Conservation (phyloP, 1,140 invertebrate genomes). For the Aphis craccivora region DNA sequence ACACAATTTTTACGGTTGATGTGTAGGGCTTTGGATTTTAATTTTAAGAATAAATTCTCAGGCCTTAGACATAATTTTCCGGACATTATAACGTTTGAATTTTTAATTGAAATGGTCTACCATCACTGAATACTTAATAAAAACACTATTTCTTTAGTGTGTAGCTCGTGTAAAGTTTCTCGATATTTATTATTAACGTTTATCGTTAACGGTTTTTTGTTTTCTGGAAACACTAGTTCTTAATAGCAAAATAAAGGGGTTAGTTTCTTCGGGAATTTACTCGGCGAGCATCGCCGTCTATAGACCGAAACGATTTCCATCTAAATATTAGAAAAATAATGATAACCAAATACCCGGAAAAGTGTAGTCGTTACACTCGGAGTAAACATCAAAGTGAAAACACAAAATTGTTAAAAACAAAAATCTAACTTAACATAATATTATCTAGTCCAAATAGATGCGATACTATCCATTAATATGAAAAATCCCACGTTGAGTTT, state of each 20-base stretch:
- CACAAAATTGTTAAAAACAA: not conserved
- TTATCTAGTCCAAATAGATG: not conserved
- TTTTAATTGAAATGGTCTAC: slow-evolving; percentile 8
- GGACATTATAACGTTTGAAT: slow-evolving; percentile 13
- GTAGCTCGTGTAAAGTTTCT: not conserved
- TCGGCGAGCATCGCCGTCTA: not conserved
- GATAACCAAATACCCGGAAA: not conserved
- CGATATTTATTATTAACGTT: slow-evolving; percentile 35
- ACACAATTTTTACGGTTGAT: not conserved
- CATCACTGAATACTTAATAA: slow-evolving; percentile 11
- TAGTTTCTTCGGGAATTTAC: not conserved
- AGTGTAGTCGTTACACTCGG: not conserved
- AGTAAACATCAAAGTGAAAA: not conserved
- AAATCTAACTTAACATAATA: not conserved
- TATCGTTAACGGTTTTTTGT: not conserved
- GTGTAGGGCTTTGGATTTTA: not conserved
- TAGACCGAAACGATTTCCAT: not conserved
- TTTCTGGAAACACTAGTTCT: not conserved
- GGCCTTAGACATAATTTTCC: not conserved
- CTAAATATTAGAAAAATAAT: not conserved
- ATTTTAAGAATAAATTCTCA: not conserved
- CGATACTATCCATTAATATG: not conserved
- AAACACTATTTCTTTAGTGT: not conserved
- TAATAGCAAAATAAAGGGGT: not conserved
- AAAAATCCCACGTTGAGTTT: not conserved